Conservation (phyloP, 1,140 invertebrate species). For the Drosophila tani region DNA sequence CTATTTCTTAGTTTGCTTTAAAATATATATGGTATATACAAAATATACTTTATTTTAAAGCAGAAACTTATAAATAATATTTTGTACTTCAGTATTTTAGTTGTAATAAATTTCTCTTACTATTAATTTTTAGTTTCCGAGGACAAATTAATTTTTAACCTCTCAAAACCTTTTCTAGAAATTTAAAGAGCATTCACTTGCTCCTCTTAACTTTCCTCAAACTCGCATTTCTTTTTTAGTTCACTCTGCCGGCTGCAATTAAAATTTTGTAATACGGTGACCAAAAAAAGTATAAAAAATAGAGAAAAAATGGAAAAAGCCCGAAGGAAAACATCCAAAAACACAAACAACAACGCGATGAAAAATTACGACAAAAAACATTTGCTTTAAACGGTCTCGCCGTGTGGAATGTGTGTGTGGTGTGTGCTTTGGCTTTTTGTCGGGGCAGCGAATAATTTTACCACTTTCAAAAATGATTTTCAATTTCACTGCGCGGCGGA, state of each 20-base stretch:
- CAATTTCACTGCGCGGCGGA: constrained; percentile 70
- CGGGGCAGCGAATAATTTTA: constrained; percentile 67
- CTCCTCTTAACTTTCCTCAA: constrained; percentile 2
- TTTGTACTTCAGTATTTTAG: neutral
- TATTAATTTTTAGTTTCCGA: neutral
- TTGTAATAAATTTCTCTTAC: neutral
- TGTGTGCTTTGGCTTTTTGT: constrained; percentile 54
- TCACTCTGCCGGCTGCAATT: constrained; percentile 60
- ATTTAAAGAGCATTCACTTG: constrained; percentile 32
- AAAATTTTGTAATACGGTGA: constrained; percentile 77
- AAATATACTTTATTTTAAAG: no score
- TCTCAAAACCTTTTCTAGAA: no score
- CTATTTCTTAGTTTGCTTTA: no score
- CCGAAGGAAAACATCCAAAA: constrained; percentile 16
- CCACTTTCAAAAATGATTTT: constrained; percentile 79
- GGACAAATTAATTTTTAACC: no score
- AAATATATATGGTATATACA: no score
- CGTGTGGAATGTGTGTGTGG: constrained; percentile 66
- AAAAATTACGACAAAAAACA: constrained; percentile 67
- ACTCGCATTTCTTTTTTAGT: constrained; percentile 38
- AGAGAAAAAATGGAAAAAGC: constrained; percentile 6
- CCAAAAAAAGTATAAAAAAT: constrained; percentile 47
- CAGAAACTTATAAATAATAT: no score
- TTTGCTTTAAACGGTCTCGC: constrained; percentile 70
- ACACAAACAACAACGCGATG: constrained; percentile 30